Conservation (phyloP, 2,888 invertebrate genomes). For the Andrena trimmerana region DNA sequence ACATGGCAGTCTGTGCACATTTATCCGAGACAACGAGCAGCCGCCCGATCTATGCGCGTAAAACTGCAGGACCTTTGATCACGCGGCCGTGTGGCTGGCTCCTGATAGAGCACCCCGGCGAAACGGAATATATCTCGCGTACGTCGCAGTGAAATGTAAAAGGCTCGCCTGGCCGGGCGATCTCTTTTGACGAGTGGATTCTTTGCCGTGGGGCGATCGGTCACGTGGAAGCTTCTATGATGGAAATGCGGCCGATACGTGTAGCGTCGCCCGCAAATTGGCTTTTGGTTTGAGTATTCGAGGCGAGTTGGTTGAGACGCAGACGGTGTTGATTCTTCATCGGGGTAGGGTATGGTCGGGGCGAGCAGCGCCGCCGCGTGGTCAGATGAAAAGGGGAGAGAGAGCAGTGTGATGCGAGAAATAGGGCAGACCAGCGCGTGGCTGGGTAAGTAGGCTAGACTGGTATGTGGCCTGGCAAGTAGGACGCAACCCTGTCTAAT, state of each 20-base stretch:
- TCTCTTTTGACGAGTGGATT: background rate
- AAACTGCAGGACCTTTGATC: conserved; percentile 12
- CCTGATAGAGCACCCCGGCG: background rate
- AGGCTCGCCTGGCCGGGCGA: background rate
- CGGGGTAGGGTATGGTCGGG: background rate
- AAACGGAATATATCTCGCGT: background rate
- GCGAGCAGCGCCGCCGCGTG: background rate
- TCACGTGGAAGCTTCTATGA: background rate
- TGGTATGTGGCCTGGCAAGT: background rate
- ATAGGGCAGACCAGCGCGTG: background rate
- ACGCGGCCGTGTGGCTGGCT: background rate
- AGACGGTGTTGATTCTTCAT: too few relatives aligned
- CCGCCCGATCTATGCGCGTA: background rate
- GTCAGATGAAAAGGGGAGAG: background rate
- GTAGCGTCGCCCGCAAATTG: background rate
- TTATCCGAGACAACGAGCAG: conserved; percentile 16
- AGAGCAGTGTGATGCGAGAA: background rate
- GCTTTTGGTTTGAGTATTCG: background rate
- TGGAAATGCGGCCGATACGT: background rate
- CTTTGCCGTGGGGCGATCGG: background rate
- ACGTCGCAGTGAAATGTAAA: background rate
- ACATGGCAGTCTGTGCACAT: conserved; percentile 8
- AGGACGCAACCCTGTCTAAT: background rate
- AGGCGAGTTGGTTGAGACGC: background rate
- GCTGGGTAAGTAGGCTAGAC: background rate